Evolutionary conservation across 2,113 vertebrate species (phyloP).

Genomic region (Hirundichthys speculiger): DNA sequence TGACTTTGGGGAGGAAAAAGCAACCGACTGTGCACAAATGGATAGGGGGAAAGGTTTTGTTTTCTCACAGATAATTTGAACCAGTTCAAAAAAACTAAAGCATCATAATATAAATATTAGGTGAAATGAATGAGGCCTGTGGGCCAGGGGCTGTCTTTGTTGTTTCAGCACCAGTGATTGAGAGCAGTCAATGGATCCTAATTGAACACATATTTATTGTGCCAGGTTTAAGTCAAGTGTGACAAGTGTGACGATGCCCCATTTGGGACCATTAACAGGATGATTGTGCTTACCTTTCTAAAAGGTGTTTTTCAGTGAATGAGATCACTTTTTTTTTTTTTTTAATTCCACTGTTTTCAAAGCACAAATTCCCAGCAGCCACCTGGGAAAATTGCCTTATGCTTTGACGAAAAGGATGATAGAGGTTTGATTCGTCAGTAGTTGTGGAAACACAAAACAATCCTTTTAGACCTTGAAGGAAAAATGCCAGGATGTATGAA

Average conservation of each 20-base stretch:
- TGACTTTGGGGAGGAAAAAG: too few relatives aligned
- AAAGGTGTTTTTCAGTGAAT: conserved; percentile 50
- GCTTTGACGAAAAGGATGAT: conserved; percentile 52
- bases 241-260: conserved; percentile 68
- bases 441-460: conserved; percentile 61
- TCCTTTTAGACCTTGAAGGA: conserved; percentile 58
- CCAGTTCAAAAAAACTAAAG: conserved; percentile 67
- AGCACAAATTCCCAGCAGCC: conserved; percentile 46
- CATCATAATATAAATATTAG: conserved; percentile 67
- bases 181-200: conserved; percentile 67
- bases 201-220: conserved; percentile 76
- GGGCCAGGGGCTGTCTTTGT: conserved; percentile 62
- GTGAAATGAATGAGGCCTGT: conserved; percentile 63
- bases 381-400: conserved; percentile 57
- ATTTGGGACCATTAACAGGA: conserved; percentile 75
- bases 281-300: conserved; percentile 64
- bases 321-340: conserved; percentile 1
- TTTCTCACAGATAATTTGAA: conserved; percentile 75
- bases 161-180: conserved; percentile 66
- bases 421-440: conserved; percentile 50
- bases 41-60: conserved; percentile 56
- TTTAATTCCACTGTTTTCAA: conserved; percentile 39
- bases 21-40: conserved; percentile 58
- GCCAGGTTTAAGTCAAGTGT: conserved; percentile 70
- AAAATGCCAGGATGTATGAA: conserved; percentile 50